A percentile compares a stretch with the other conserved stretches of the same genome.
These are phyloP conservation scores for Tylochromis polylepis DNA, from an alignment of 2,113 vertebrate species.

Conservation along the genomic window DNA sequence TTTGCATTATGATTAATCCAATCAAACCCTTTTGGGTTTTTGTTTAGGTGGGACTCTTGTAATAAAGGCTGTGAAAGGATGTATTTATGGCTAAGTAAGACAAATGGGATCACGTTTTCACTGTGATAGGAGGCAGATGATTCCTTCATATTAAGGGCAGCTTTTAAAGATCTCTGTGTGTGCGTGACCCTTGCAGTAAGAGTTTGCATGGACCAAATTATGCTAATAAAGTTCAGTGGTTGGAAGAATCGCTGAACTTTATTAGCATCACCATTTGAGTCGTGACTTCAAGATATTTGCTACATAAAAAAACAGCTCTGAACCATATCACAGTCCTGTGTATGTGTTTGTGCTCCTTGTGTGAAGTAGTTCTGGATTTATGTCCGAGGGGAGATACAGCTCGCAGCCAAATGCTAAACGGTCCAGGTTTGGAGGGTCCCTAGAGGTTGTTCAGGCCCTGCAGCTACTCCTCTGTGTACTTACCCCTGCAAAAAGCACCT, in stretches of 20 bases:
- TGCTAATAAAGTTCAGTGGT: not conserved
- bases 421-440: not conserved
- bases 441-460: not conserved
- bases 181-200: not conserved
- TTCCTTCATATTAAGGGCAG: not conserved
- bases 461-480: constrained; percentile 6
- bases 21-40: not conserved
- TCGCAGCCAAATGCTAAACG: not conserved
- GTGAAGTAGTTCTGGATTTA: not conserved
- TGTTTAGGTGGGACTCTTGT: not conserved
- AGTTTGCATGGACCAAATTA: not conserved
- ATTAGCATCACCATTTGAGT: not conserved
- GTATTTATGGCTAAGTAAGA: not conserved
- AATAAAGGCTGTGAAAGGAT: not conserved
- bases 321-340: not conserved
- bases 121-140: not conserved
- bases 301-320: not conserved
- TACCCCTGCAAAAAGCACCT: not conserved
- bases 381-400: not conserved
- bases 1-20: not conserved
- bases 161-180: not conserved
- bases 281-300: not conserved
- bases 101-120: not conserved
- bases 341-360: not conserved
- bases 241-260: not conserved